phyloP scores from a whole-genome alignment of 2,888 invertebrate species.

The Oxystoma pomonae region DNA sequence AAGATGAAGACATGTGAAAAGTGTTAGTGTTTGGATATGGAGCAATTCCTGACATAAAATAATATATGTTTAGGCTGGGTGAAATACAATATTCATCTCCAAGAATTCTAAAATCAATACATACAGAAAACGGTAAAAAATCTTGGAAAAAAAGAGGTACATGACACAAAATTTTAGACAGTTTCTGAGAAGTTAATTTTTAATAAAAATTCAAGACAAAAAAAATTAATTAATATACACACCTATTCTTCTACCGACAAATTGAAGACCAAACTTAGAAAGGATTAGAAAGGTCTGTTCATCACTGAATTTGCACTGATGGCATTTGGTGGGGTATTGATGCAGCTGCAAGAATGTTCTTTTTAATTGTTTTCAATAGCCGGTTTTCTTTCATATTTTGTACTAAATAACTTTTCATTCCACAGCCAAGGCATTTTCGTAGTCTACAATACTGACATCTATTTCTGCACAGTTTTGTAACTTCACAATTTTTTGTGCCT shows the following conservation, averaged over 20 bases:
- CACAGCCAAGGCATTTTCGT: constrained; percentile 95
- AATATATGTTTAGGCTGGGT: background rate
- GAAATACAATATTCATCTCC: background rate
- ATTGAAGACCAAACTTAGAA: constrained; percentile 43
- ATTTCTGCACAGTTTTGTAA: constrained; percentile 97
- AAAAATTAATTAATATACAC: too few species aligned
- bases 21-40: constrained; percentile 37
- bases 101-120: background rate
- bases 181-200: too few species aligned
- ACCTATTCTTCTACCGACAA: constrained; percentile 44
- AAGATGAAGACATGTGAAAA: constrained; percentile 47
- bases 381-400: constrained; percentile 95
- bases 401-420: constrained; percentile 99
- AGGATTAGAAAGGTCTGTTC: constrained; percentile 35
- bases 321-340: constrained; percentile 35
- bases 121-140: too few species aligned
- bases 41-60: constrained; percentile 15
- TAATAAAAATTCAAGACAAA: too few species aligned
- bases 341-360: constrained; percentile 37
- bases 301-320: constrained; percentile 35
- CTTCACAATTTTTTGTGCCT: constrained; percentile 94
- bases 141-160: too few species aligned
- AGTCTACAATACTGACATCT: constrained; percentile 97
- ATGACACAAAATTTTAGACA: too few species aligned
- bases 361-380: constrained; percentile 66